A percentile compares a stretch with the other conserved stretches of the same genome.
Evolutionary conservation across 30 jellyfish, hydroid and myxozoan genomes (phyloP).

Genomic region (Hydractinia echinata): DNA sequence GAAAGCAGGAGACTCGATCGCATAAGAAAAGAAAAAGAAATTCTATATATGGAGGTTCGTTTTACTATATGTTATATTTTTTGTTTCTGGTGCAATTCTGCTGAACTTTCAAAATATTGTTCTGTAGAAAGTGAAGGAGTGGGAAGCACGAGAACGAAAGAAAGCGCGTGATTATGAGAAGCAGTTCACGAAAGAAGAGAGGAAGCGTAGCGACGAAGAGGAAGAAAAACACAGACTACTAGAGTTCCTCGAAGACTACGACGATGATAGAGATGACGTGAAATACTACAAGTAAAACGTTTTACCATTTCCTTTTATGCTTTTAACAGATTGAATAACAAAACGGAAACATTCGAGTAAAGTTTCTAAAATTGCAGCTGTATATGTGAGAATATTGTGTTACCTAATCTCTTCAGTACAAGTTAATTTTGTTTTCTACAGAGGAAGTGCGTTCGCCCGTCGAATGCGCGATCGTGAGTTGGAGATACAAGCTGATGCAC

Average conservation of each 20-base stretch:
- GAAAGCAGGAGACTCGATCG: constrained; percentile 88
- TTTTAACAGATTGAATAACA: too few species aligned
- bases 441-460: constrained; percentile 90
- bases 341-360: too few species aligned
- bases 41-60: constrained; percentile 57
- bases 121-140: constrained; percentile 73
- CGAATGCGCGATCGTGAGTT: constrained; percentile 93
- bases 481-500: constrained; percentile 80
- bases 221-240: constrained; percentile 77
- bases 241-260: constrained; percentile 94
- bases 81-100: neutral
- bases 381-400: constrained; percentile 3
- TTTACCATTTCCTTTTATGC: too few species aligned
- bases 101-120: neutral
- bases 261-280: constrained; percentile 92
- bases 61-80: neutral
- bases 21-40: constrained; percentile 68
- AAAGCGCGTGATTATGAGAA: constrained; percentile 87
- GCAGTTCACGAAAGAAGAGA: constrained; percentile 55
- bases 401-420: too few species aligned
- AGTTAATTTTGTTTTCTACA: constrained; percentile 16
- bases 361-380: neutral
- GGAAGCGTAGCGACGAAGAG: constrained; percentile 74
- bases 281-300: constrained; percentile 72
- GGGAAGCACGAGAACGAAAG: constrained; percentile 92